These are phyloP conservation scores for Platycnemis pennipes DNA, from an alignment of 2,888 invertebrate genomes.

Conservation along the genomic window DNA sequence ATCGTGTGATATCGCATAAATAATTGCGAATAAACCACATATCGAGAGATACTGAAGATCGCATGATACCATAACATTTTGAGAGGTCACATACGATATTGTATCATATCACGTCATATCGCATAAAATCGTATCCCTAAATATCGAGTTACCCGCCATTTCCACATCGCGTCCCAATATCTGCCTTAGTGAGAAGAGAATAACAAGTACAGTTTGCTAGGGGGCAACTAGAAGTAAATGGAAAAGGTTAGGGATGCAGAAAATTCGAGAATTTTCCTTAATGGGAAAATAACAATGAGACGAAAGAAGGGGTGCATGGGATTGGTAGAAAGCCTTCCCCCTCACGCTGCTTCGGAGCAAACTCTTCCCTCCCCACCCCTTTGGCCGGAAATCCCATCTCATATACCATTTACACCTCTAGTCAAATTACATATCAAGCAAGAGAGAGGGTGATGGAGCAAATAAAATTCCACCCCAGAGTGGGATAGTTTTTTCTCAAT, in stretches of 20 bases:
- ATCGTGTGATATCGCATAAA: too few relatives aligned
- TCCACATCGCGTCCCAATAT: too few relatives aligned
- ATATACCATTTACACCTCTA: not conserved
- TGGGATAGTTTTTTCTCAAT: not conserved
- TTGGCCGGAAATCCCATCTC: not conserved
- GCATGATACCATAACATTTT: too few relatives aligned
- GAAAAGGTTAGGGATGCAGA: not conserved
- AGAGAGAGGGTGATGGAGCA: not conserved
- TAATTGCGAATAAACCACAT: too few relatives aligned
- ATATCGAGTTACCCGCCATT: too few relatives aligned
- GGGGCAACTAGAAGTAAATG: not conserved
- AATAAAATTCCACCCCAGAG: not conserved
- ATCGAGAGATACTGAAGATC: too few relatives aligned
- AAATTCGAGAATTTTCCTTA: not conserved
- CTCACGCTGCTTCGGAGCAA: not conserved
- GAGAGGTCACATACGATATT: too few relatives aligned
- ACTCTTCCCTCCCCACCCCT: not conserved
- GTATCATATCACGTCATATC: too few relatives aligned
- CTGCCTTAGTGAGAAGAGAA: too few relatives aligned
- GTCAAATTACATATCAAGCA: not conserved
- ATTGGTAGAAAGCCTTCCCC: not conserved
- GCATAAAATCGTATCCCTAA: too few relatives aligned
- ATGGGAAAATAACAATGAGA: not conserved
- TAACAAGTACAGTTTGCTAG: too few relatives aligned
- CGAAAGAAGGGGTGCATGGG: not conserved